Evolutionary conservation across 1,140 invertebrate species (phyloP), one percentile per base, ranked within the genome.

Genomic region (Aphaenogaster floridana): DNA sequence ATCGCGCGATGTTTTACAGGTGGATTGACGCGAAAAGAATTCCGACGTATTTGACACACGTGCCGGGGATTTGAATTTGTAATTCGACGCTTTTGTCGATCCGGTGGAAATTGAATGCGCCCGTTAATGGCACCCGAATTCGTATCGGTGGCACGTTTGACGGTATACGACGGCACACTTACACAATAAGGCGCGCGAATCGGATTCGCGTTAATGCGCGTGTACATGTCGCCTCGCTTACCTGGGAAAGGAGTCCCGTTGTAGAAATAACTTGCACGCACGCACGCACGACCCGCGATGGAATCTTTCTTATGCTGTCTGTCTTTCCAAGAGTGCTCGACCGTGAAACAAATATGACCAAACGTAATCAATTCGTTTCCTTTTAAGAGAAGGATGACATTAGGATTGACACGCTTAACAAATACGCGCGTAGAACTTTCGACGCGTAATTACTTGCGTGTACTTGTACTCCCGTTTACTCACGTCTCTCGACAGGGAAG

Each of bases 61-160:
- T 93, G 93, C 93, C 90, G 80, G 85, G 91, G 91, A 94, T 94
- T 94, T 94, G 93, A 94, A 94, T 94, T 94, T 91, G 92, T 94
- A 94, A 94, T 94, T 92, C 91, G 91, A 89, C 80, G 92, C 92
- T 92, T 94, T 94, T 94, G 93, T 93, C 91, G 90, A 92, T 93
- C 91, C 93, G 87, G 86, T 92, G 93, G 87, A 94, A 94, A 94
- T 94, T 94, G 93, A 93, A 94, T 93, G 92, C 93, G 91, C 87
- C 91, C 90, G 94, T 93, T 94, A 93, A 94, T 91, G 76, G 87
- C 50, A 42, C 36, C 83, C 42, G 48, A 90, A 79, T 84, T 90
- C 87, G 78, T 83, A 79, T 42, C 87, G 76, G 79, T 80, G 84
- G 71, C 89, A 83, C 90, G 90, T 91, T 89, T 80, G 54, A 59